Base-by-base conservation (phyloP, 2,888 invertebrate species). In the Shargacucullia verbasci region DNA sequence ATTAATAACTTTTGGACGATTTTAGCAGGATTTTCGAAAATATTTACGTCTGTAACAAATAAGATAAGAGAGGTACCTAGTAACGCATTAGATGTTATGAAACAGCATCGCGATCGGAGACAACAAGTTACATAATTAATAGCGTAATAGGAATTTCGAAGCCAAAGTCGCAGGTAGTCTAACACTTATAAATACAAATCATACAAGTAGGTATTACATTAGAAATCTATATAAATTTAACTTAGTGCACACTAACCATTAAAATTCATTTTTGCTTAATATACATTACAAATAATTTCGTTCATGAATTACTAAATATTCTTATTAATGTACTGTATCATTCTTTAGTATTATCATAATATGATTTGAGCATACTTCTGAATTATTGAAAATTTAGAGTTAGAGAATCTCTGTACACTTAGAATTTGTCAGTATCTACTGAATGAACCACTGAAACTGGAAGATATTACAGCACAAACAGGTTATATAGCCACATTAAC, bases 231-330 rank as follows among this genome's bases (percentile, higher is more conserved):
- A 68, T 76, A 80, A 81, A 81, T 77, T 84, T 84, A 83, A 75
- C 84, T 87, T 88, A 89, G 83, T 86, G 86, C 88, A 86, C 80
- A 86, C 85, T 89, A 89, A 83, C 76, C 79, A 96, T 89, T 86
- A 96, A 66, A 92, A 94, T 75, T 95, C 95, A 78, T 94, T 95
- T 81, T 95, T 95, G 55, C 89, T 94, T 67, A 78, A 94, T 94
- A 76, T 92, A 94, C 66, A 85, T 96, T 83, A 95, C 94, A 78
- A 95, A 96, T 87, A 89, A 91, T 90, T 91, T 91, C 80, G 82
- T 84, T 86, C 70, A 79, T 78, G 81, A 82, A 83, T 81, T 61
- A 80, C 76, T 84, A 82, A 78, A 77, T 70, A 74, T 78, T 73
- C 69, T 80, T 81, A 85, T 62, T 65, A 67, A 67, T 77, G 79